Percentiles rank a stretch among this genome's conserved stretches.
These are phyloP conservation scores for Drosophila neotestacea DNA, from an alignment of 2,888 invertebrate species.

Conservation along the genomic window DNA sequence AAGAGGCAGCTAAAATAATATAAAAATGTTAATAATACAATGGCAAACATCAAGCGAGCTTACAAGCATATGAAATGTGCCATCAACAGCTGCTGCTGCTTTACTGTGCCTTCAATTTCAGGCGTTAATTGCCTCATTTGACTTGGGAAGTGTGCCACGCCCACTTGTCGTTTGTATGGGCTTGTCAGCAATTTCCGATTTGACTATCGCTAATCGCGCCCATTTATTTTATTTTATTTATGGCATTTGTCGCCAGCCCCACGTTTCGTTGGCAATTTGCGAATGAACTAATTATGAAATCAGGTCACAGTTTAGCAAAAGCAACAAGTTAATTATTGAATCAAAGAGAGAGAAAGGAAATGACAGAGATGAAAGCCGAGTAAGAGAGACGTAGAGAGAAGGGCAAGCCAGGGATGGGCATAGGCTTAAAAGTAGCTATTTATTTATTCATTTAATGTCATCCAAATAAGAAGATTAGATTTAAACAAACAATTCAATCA, in stretches of 20 bases:
- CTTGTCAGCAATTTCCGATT: slow-evolving; percentile 49
- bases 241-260: slow-evolving; percentile 48
- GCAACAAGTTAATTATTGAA: slow-evolving; percentile 22
- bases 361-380: background rate
- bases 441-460: background rate
- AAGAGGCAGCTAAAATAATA: background rate
- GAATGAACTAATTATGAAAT: slow-evolving; percentile 64
- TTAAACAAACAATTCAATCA: no score
- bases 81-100: background rate
- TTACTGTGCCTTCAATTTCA: background rate
- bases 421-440: no score
- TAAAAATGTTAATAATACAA: slow-evolving; percentile 11
- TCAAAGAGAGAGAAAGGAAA: background rate
- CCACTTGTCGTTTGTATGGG: slow-evolving; percentile 26
- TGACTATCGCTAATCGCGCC: slow-evolving; percentile 53
- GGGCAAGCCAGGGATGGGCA: background rate
- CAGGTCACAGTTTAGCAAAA: slow-evolving; percentile 50
- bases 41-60: slow-evolving; percentile 1
- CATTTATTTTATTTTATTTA: slow-evolving; percentile 69
- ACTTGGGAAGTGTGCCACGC: slow-evolving; percentile 19
- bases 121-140: slow-evolving; percentile 48
- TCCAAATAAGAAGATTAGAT: no score
- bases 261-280: slow-evolving; percentile 58
- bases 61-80: slow-evolving; percentile 2
- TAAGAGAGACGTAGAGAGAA: background rate